Evolutionary conservation across 2,797 vertebrate species (phyloP).

Genomic region (Melanogrammus aeglefinus): DNA sequence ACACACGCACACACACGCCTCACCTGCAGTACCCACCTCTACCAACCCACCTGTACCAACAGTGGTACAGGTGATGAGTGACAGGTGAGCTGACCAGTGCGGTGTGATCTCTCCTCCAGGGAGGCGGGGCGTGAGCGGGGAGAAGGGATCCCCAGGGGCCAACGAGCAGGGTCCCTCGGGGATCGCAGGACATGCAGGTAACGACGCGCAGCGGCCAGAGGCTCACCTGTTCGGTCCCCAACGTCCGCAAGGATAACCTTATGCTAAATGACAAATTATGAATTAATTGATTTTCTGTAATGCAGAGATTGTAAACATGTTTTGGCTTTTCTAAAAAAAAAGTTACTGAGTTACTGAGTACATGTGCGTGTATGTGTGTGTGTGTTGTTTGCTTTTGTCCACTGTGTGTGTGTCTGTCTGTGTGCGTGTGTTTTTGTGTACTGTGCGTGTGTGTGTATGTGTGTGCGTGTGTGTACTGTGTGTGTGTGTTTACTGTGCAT

Average conservation of each 20-base stretch:
- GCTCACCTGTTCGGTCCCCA: background rate
- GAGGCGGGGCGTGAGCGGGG: constrained; percentile 61
- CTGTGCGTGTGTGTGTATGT: too few relatives aligned
- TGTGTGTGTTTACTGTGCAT: too few relatives aligned
- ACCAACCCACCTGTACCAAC: too few relatives aligned
- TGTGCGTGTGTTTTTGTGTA: too few relatives aligned
- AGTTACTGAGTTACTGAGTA: too few relatives aligned
- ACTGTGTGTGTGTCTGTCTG: too few relatives aligned
- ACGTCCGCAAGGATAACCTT: background rate
- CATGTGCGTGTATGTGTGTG: too few relatives aligned
- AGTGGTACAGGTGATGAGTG: background rate
- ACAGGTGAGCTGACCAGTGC: background rate
- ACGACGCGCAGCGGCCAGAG: background rate
- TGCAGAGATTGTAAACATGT: background rate
- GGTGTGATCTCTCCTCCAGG: constrained; percentile 48
- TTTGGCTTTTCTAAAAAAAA: background rate
- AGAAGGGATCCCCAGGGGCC: constrained; percentile 63
- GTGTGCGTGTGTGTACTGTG: too few relatives aligned
- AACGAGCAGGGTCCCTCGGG: constrained; percentile 71
- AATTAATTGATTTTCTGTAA: background rate
- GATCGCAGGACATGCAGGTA: constrained; percentile 75
- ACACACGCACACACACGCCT: too few relatives aligned
- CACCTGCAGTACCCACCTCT: too few relatives aligned
- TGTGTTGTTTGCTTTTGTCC: too few relatives aligned
- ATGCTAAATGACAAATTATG: background rate